A percentile compares a stretch with the other conserved stretches of the same genome.
These are phyloP conservation scores for Lepidurus couesii DNA, from an alignment of 1,140 invertebrate genomes.

Conservation along the genomic window DNA sequence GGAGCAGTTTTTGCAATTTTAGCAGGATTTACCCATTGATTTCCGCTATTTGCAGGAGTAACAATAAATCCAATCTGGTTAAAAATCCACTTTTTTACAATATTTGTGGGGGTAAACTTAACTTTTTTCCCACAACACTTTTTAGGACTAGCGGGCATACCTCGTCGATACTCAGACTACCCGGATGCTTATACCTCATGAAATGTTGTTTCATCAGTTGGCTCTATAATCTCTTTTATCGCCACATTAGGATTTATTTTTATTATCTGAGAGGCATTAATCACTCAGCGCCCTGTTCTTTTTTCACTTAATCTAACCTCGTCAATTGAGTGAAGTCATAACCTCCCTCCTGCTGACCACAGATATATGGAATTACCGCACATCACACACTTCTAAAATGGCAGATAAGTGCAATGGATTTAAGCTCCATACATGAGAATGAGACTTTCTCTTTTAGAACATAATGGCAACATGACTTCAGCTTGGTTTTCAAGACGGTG, in stretches of 20 bases:
- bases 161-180: slow-evolving; percentile 65
- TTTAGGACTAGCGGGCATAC: slow-evolving; percentile 64
- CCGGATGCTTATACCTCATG: slow-evolving; percentile 56
- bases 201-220: slow-evolving; percentile 60
- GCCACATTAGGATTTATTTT: slow-evolving; percentile 51
- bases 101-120: slow-evolving; percentile 64
- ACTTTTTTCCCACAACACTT: slow-evolving; percentile 73
- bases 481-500: slow-evolving; percentile 51
- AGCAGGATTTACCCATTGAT: slow-evolving; percentile 60
- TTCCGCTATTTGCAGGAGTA: slow-evolving; percentile 55
- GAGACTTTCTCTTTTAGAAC: slow-evolving; percentile 47
- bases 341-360: slow-evolving; percentile 51
- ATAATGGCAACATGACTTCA: slow-evolving; percentile 48
- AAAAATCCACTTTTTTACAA: slow-evolving; percentile 49
- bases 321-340: slow-evolving; percentile 56
- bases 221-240: slow-evolving; percentile 54
- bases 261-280: slow-evolving; percentile 50
- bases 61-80: slow-evolving; percentile 47
- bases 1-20: slow-evolving; percentile 65
- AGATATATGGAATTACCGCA: slow-evolving; percentile 52
- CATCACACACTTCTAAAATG: slow-evolving; percentile 51
- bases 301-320: slow-evolving; percentile 46
- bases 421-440: slow-evolving; percentile 55
- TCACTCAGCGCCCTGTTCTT: slow-evolving; percentile 44
- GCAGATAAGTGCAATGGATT: slow-evolving; percentile 53